Conservation (phyloP, 2,888 invertebrate species). For the Osmoderma eremita region DNA sequence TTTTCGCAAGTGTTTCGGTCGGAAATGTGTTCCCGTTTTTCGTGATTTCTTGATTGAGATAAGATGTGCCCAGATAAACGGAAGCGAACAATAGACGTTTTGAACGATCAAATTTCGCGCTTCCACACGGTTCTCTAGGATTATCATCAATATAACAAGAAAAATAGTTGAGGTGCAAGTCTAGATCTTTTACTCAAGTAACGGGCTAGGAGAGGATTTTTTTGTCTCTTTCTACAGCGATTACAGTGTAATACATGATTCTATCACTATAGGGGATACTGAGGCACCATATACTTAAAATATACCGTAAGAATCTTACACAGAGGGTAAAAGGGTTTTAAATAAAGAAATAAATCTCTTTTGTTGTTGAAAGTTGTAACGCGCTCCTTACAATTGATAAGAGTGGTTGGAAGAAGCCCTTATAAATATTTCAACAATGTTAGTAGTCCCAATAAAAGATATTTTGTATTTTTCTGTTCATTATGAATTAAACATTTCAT, state of each 20-base stretch:
- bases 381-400: too few relatives aligned
- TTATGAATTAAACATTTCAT: too few relatives aligned
- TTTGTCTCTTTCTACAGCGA: neutral
- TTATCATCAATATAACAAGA: neutral
- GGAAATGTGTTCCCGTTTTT: slow-evolving; percentile 3
- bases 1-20: slow-evolving; percentile 8
- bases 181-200: slow-evolving; percentile 3
- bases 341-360: too few relatives aligned
- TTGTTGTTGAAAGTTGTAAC: too few relatives aligned
- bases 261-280: neutral
- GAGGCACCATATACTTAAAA: too few relatives aligned
- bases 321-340: too few relatives aligned
- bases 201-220: neutral
- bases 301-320: too few relatives aligned
- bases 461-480: too few relatives aligned
- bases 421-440: too few relatives aligned
- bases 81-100: neutral
- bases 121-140: neutral
- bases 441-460: too few relatives aligned
- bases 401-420: too few relatives aligned
- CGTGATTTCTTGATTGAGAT: neutral
- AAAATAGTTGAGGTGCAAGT: neutral
- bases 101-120: slow-evolving; percentile 14
- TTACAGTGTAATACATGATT: neutral
- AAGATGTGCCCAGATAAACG: neutral